Conservation (phyloP, 2,888 invertebrate genomes). For the Pomacea canaliculata region DNA sequence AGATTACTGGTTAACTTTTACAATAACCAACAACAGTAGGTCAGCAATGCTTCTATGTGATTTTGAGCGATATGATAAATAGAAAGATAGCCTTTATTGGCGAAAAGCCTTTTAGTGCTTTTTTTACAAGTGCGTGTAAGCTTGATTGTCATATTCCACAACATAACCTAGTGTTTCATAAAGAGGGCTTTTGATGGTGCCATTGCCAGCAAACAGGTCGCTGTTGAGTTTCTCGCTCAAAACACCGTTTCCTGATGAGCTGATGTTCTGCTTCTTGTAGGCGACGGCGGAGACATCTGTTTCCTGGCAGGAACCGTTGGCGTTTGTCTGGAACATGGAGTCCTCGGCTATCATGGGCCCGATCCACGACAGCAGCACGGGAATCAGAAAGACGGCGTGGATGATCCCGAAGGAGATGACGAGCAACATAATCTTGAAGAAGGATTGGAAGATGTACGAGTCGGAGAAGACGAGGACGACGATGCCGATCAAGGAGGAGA, state of each 20-base stretch:
- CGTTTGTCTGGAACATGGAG: background rate
- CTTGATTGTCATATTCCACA: background rate
- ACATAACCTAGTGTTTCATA: background rate
- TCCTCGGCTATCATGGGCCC: conserved; percentile 23
- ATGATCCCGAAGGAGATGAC: conserved; percentile 46
- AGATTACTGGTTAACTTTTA: too few relatives aligned
- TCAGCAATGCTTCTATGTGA: too few relatives aligned
- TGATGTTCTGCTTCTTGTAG: conserved; percentile 14
- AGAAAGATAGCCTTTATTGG: too few relatives aligned
- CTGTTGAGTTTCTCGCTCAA: background rate
- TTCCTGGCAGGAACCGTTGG: background rate
- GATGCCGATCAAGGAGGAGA: conserved; percentile 51
- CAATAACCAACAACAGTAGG: too few relatives aligned
- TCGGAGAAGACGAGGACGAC: conserved; percentile 42
- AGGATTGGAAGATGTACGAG: conserved; percentile 50
- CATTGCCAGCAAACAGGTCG: background rate
- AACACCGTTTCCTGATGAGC: background rate
- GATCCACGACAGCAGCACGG: conserved; percentile 45
- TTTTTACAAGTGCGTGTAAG: background rate
- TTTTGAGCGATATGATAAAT: too few relatives aligned
- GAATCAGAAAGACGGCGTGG: conserved; percentile 49
- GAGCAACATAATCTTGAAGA: conserved; percentile 51
- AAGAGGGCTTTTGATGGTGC: background rate
- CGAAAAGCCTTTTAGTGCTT: too few relatives aligned
- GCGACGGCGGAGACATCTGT: conserved; percentile 1